Base-by-base conservation (phyloP, 2,113 vertebrate genomes). In the Corvus cornix region DNA sequence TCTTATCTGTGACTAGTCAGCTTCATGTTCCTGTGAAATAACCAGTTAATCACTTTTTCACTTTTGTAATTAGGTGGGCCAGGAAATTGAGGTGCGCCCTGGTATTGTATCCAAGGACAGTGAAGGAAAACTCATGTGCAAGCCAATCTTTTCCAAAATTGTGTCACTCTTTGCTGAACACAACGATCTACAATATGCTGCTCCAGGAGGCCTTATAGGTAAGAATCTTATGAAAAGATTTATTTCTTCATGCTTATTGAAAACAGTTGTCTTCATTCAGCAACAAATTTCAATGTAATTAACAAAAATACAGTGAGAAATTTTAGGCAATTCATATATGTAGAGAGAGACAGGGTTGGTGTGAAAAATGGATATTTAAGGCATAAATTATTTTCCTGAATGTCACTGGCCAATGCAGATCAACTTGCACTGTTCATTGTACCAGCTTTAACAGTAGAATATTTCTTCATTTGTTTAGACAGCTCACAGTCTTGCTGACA, bases 71-170 rank as follows among this genome's bases (percentile, higher is more conserved):
- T 66, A 99, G 99, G 99, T 99, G 95, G 99, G 99, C 62, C 99
- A 99, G 95, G 99, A 99, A 98, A 97, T 99, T 59, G 99, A 99
- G 96, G 99, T 99, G 70, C 98, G 99, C 48, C 99, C 99, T 27
- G 99, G 99, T 46, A 99, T 99, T 59, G 99, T 99, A 86, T 99
- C 99, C 91, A 99, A 99, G 97, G 99, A 99, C 97, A 99, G 99
- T 43, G 99, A 99, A 95, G 99, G 99, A 84, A 99, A 99, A 94
- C 99, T 99, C 67, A 99, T 99, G 99, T 99, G 99, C 97, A 99
- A 99, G 95, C 99, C 99, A 82, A 99, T 99, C 92, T 99, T 99
- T 97, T 99, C 99, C 94, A 99, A 99, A 98, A 99, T 99, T 52
- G 99, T 99, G 28, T 99, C 99, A 26, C 98, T 99, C 91, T 99